Conservation (phyloP, 2,113 vertebrate species). For the Oenanthe melanoleuca region DNA sequence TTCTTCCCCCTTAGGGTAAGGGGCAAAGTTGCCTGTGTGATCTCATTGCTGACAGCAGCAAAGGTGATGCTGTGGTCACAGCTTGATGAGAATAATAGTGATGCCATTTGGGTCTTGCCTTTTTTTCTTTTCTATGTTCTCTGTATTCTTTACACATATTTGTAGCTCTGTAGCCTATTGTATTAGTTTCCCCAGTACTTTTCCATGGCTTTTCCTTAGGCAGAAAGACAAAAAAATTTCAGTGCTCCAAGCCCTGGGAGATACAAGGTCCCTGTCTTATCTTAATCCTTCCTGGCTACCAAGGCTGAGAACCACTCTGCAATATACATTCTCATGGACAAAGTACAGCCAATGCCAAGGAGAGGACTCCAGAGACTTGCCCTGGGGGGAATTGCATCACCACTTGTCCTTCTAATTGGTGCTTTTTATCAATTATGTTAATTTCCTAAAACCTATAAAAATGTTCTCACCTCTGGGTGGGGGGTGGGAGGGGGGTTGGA, state of each 20-base stretch:
- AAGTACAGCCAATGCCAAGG: not conserved
- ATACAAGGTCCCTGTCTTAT: not conserved
- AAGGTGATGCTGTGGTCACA: not conserved
- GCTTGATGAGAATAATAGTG: not conserved
- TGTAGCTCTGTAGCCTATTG: not conserved
- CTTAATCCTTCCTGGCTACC: not conserved
- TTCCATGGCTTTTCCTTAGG: not conserved
- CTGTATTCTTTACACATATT: not conserved
- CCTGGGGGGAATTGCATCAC: not conserved
- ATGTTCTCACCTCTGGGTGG: not conserved
- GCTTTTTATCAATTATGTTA: not conserved
- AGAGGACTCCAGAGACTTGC: not conserved
- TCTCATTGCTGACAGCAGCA: not conserved
- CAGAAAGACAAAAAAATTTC: not conserved
- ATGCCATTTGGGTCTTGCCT: not conserved
- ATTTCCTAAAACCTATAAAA: not conserved
- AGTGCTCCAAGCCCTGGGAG: not conserved
- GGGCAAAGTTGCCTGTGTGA: not conserved
- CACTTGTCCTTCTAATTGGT: not conserved
- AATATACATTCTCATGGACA: not conserved
- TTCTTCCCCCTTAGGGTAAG: not conserved
- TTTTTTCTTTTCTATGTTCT: not conserved
- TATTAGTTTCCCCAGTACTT: not conserved
- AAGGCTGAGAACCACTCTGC: not conserved
- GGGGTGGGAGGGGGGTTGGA: too few relatives aligned